phyloP scores from a whole-genome alignment of 2,888 invertebrate genomes.

The Eumacrocentrus americanus region DNA sequence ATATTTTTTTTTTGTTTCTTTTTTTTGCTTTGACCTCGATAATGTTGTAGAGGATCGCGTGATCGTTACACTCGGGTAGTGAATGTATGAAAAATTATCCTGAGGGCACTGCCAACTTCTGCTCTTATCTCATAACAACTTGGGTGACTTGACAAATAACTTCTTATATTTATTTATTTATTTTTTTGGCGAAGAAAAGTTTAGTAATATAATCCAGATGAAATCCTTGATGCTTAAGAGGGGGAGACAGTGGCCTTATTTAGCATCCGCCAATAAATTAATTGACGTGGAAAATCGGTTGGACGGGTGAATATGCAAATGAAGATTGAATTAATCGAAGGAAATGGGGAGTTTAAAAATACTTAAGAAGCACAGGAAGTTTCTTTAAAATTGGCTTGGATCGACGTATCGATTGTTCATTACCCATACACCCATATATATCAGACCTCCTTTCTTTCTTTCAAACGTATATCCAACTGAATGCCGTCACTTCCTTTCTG shows the following conservation, averaged over 20 bases:
- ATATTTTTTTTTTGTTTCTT: background rate
- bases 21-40: slow-evolving; percentile 21
- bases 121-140: background rate
- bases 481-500: too few species aligned
- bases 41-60: slow-evolving; percentile 22
- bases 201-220: background rate
- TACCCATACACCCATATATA: slow-evolving; percentile 28
- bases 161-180: background rate
- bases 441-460: too few species aligned
- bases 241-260: slow-evolving; percentile 8
- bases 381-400: slow-evolving; percentile 33
- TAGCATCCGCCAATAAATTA: slow-evolving; percentile 28
- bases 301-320: slow-evolving; percentile 30
- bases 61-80: slow-evolving; percentile 18
- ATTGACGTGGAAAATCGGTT: slow-evolving; percentile 29
- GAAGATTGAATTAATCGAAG: slow-evolving; percentile 27
- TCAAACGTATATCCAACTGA: too few species aligned
- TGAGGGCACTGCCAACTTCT: background rate
- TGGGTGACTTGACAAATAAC: background rate
- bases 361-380: slow-evolving; percentile 21
- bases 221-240: background rate
- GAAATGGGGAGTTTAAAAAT: slow-evolving; percentile 23
- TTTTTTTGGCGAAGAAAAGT: background rate
- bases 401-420: slow-evolving; percentile 38
- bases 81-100: slow-evolving; percentile 29